Evolutionary conservation across 2,888 invertebrate genomes (phyloP), one percentile per base, ranked within the genome.

Genomic region (Drosophila testacea): DNA sequence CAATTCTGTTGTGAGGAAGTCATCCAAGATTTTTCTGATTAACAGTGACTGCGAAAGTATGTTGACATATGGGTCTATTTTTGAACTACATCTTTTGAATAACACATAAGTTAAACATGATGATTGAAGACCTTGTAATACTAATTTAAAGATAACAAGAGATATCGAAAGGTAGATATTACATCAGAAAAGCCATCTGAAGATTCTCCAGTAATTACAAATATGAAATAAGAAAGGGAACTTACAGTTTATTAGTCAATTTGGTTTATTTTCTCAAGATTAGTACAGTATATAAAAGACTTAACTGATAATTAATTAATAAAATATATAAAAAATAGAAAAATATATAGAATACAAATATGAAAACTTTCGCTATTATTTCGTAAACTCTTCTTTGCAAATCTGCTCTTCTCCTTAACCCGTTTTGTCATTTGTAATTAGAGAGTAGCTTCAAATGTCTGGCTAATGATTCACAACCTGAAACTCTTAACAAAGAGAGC

Each of bases 361-460:
- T 5, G 1, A 7, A 30, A 30, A 30, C 7, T 30, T 30, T 32
- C 9, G n/a, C 27, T 28, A 27, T 22, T 0, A 36, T 27, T 59
- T 3, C 42, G 9, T 27, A 6, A 10, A 9, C 11, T 57, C 27
- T 6, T 7, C 36, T 7, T 22, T 1, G 22, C 13, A 7, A 5
- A n/a, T 4, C 30, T 30, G 32, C 44, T 13, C 10, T 9, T 34
- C 9, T n/a, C 7, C 16, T 10, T 5, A 4, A 11, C 9, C 7
- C 51, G 57, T 83, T 81, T 77, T 87, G 83, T 79, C 83, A 84
- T 11, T 62, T 70, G 57, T 68, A 76, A 84, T 87, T 81, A 87
- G 73, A 66, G 59, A 51, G 46, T 22, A 48, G 65, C 55, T 38
- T 52, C 32, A 57, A 81, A 73, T 61, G 63, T 10, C 38, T 69